These are phyloP conservation scores for Cryptotermes secundus DNA, from an alignment of 1,140 invertebrate species.

Conservation along the genomic window DNA sequence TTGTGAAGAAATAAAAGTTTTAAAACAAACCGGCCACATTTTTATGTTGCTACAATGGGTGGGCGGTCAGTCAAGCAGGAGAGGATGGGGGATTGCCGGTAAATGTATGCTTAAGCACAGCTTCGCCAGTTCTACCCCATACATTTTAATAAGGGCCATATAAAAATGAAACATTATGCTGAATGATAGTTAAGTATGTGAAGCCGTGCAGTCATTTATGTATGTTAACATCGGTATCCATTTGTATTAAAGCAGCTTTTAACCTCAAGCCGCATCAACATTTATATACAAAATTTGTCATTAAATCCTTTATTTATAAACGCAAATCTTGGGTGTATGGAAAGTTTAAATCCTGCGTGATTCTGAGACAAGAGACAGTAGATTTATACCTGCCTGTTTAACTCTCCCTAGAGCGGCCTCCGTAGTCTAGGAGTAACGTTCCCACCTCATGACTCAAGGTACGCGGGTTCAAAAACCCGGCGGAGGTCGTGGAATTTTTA, in stretches of 20 bases:
- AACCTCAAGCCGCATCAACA: background rate
- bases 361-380: too few species aligned
- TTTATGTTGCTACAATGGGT: background rate
- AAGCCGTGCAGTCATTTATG: background rate
- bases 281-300: background rate
- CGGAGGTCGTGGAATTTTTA: too few species aligned
- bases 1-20: background rate
- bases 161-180: background rate
- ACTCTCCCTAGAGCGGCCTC: too few species aligned
- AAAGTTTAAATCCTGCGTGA: too few species aligned
- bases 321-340: background rate
- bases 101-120: background rate
- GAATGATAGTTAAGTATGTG: background rate
- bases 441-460: too few species aligned
- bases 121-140: background rate
- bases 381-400: too few species aligned
- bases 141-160: conserved; percentile 5
- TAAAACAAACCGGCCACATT: background rate
- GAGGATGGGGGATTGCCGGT: background rate
- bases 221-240: background rate
- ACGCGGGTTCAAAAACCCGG: too few species aligned
- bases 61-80: background rate
- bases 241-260: background rate
- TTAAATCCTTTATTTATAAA: background rate
- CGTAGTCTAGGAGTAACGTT: too few species aligned